Conservation (phyloP, 2,113 vertebrate genomes). For the Crotophaga sulcirostris region DNA sequence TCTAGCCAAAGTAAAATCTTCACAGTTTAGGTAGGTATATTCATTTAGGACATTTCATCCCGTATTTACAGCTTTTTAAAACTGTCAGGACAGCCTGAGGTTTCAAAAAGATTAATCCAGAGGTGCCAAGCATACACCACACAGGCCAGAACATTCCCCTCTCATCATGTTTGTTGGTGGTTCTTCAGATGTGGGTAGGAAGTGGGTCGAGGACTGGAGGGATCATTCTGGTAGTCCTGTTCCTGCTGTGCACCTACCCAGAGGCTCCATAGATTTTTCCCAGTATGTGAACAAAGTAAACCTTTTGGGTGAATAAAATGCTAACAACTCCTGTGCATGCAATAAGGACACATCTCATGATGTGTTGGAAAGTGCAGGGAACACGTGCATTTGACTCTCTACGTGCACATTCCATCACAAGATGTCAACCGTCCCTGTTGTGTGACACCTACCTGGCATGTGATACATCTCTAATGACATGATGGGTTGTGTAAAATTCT, state of each 20-base stretch:
- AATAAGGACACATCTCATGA: neutral
- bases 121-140: neutral
- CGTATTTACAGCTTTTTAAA: neutral
- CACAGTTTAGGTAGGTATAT: neutral
- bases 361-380: neutral
- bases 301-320: neutral
- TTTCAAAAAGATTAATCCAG: conserved; percentile 12
- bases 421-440: neutral
- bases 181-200: conserved; percentile 40
- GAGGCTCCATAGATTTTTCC: neutral
- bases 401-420: rapidly evolving
- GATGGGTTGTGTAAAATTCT: neutral
- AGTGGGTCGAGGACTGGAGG: neutral
- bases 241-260: neutral
- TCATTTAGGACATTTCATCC: neutral
- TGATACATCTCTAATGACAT: neutral
- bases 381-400: neutral
- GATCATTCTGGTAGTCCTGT: neutral
- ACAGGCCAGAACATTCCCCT: neutral
- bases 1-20: neutral
- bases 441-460: neutral
- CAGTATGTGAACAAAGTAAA: neutral
- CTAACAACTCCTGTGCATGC: neutral
- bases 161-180: neutral
- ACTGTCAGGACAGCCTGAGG: neutral